Evolutionary conservation across 2,888 invertebrate genomes (phyloP).

Genomic region (Tetragnatha montana): DNA sequence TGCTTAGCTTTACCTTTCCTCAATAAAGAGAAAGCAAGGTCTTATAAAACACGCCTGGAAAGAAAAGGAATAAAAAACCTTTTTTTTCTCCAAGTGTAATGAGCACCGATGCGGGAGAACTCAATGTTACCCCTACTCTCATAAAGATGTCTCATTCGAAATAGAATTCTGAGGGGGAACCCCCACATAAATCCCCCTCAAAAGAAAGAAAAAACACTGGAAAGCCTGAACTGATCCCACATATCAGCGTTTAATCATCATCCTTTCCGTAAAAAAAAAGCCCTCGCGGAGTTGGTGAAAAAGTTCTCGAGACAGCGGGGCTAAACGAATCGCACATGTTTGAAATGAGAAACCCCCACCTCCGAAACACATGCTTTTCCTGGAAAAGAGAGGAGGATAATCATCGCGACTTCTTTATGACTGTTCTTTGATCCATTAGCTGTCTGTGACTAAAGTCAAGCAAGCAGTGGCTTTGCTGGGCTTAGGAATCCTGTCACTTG

Average conservation of each 20-base stretch:
- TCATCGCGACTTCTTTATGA: conserved; percentile 7
- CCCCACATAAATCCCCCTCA: no score
- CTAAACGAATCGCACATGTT: conserved; percentile 28
- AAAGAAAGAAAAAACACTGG: neutral
- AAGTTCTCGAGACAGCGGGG: neutral
- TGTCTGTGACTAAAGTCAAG: neutral
- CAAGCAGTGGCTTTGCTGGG: neutral
- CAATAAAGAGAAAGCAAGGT: no score
- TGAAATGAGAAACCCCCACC: neutral
- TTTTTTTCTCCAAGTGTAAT: no score
- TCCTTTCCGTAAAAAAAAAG: neutral
- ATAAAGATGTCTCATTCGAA: no score
- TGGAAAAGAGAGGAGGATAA: neutral
- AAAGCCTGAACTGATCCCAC: neutral
- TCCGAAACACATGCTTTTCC: neutral
- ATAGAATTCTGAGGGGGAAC: no score
- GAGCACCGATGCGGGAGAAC: no score
- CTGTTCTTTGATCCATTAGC: conserved; percentile 28
- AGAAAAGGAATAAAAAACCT: no score
- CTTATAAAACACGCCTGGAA: no score
- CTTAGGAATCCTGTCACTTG: no score
- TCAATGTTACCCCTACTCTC: no score
- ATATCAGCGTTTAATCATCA: neutral
- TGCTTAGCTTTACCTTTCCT: no score
- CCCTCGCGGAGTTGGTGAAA: neutral